phyloP scores from a whole-genome alignment of 1,140 invertebrate genomes.

The Drosophila albomicans region DNA sequence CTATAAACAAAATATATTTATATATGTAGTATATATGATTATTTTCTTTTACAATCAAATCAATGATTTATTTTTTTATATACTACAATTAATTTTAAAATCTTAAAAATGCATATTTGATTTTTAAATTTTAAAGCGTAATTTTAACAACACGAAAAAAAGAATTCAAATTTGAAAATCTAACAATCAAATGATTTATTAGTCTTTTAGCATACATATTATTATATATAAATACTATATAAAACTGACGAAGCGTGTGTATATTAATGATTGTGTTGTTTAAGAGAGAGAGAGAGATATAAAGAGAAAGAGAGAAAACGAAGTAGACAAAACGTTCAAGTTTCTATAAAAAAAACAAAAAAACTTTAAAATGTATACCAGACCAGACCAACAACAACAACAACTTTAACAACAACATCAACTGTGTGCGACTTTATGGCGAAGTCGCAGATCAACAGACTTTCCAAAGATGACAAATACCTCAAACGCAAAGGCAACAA shows the following conservation, averaged over 20 bases:
- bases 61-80: conserved; percentile 57
- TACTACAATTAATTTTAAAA: conserved; percentile 66
- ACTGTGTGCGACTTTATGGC: conserved; percentile 33
- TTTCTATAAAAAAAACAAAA: conserved; percentile 36
- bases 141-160: conserved; percentile 53
- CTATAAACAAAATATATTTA: conserved; percentile 21
- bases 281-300: conserved; percentile 26
- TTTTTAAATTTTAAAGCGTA: conserved; percentile 78
- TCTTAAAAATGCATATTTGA: conserved; percentile 72
- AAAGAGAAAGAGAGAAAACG: conserved; percentile 31
- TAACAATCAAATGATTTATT: conserved; percentile 63
- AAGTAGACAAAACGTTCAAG: conserved; percentile 51
- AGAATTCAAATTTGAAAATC: conserved; percentile 59
- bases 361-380: conserved; percentile 37
- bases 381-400: conserved; percentile 59
- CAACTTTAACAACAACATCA: conserved; percentile 42
- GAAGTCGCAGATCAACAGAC: conserved; percentile 71
- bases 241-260: conserved; percentile 84
- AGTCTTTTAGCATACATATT: conserved; percentile 70
- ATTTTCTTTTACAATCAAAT: conserved; percentile 58
- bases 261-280: conserved; percentile 79
- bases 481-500: conserved; percentile 76
- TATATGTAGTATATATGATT: conserved; percentile 51
- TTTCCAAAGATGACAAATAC: conserved; percentile 83
- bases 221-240: conserved; percentile 67